A percentile compares a stretch with the other conserved stretches of the same genome.
phyloP scores from a whole-genome alignment of 2,113 vertebrate genomes.

The Platysteira castanea region DNA sequence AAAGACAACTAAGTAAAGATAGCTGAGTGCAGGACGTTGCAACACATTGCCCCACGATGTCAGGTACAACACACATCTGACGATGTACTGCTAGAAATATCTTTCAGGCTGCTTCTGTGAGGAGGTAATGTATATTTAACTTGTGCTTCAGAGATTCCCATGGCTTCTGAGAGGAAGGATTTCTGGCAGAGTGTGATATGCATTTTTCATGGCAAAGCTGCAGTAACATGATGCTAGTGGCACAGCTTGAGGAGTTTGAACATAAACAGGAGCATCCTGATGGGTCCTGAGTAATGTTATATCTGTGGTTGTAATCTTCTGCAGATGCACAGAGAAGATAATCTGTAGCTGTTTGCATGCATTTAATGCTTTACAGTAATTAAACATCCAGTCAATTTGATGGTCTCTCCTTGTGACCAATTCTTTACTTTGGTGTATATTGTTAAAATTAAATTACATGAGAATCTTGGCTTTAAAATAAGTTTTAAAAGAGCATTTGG shows the following conservation, averaged over 20 bases:
- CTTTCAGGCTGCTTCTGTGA: neutral
- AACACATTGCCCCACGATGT: neutral
- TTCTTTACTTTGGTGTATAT: neutral
- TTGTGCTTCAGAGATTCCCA: neutral
- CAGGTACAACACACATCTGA: neutral
- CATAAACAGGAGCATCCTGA: neutral
- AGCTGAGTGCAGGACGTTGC: neutral
- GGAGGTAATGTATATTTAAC: neutral
- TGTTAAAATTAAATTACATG: neutral
- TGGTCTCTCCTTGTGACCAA: neutral
- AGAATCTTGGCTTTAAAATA: neutral
- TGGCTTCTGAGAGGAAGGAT: neutral
- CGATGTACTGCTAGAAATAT: neutral
- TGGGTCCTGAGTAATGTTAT: neutral
- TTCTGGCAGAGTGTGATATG: neutral
- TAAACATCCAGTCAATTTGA: neutral
- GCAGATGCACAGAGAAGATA: neutral
- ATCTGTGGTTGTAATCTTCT: fast-evolving
- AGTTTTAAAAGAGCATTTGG: neutral
- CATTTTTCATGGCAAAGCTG: neutral
- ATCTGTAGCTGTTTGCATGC: neutral
- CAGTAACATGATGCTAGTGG: neutral
- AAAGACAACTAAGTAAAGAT: neutral
- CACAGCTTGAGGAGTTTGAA: neutral
- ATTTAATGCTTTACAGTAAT: neutral